These are phyloP conservation scores for Poeciliopsis occidentalis DNA, from an alignment of 2,113 vertebrate genomes.

Conservation along the genomic window DNA sequence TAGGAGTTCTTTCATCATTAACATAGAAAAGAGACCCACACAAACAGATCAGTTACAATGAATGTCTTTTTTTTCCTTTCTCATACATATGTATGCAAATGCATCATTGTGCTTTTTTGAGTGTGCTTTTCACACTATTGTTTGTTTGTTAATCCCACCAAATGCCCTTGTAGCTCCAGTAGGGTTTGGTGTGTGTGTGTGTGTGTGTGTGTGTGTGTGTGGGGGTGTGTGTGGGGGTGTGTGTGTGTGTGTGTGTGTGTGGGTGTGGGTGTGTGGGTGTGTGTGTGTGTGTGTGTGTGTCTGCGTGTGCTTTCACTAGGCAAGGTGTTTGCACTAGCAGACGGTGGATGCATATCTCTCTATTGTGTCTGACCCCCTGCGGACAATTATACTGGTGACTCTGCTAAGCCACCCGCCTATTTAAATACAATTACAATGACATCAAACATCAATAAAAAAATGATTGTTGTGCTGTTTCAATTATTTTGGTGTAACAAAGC, in stretches of 20 bases:
- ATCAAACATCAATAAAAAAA: conserved; percentile 33
- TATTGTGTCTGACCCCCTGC: conserved; percentile 61
- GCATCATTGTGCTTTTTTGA: conserved; percentile 16
- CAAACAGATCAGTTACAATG: conserved; percentile 16
- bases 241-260: conserved; percentile 6
- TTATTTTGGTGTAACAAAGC: background rate
- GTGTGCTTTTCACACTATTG: conserved; percentile 55
- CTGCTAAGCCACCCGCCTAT: conserved; percentile 40
- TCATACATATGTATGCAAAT: conserved; percentile 16
- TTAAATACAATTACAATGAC: conserved; percentile 59
- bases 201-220: conserved; percentile 4
- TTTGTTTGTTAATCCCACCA: conserved; percentile 62
- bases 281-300: conserved; percentile 2
- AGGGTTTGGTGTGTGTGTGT: conserved; percentile 33
- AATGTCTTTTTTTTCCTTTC: background rate
- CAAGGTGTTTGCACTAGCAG: conserved; percentile 40
- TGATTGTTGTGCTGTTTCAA: background rate
- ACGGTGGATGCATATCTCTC: conserved; percentile 32
- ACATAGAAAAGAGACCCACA: conserved; percentile 45
- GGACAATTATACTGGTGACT: conserved; percentile 35
- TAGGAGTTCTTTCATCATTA: conserved; percentile 32
- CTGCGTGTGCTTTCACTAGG: background rate
- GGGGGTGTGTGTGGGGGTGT: conserved; percentile 11
- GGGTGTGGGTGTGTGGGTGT: conserved; percentile 6
- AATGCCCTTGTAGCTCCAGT: conserved; percentile 43